A percentile compares a stretch with the other conserved stretches of the same genome.
phyloP scores from a whole-genome alignment of 2,113 vertebrate genomes.

The Syngnathus typhle region DNA sequence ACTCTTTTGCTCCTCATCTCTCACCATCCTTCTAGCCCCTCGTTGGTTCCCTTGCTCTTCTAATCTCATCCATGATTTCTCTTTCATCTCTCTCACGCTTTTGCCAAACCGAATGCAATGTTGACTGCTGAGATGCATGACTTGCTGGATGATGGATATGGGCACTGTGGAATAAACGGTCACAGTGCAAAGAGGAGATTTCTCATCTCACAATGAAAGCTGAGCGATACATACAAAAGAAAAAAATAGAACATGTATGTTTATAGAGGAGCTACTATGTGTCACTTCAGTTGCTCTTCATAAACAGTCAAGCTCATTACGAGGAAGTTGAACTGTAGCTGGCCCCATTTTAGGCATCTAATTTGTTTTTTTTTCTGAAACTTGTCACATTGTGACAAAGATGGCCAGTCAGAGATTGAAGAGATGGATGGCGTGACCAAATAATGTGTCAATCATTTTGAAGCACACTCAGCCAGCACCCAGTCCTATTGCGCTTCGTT shows the following conservation, averaged over 20 bases:
- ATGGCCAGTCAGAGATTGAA: too few relatives aligned
- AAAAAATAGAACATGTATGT: neutral
- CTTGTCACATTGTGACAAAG: too few relatives aligned
- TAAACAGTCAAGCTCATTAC: neutral
- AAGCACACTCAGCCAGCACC: too few relatives aligned
- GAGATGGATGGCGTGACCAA: too few relatives aligned
- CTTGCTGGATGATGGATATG: slow-evolving; percentile 9
- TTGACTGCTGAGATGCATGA: slow-evolving; percentile 10
- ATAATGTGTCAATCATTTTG: too few relatives aligned
- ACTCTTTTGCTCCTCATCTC: slow-evolving; percentile 54
- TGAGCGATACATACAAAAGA: slow-evolving; percentile 2
- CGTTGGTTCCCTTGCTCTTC: slow-evolving; percentile 30
- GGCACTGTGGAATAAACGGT: neutral
- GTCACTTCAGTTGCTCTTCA: neutral
- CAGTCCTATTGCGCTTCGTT: too few relatives aligned
- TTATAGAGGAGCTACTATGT: neutral
- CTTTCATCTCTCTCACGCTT: slow-evolving; percentile 41
- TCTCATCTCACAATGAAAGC: neutral
- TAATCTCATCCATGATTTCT: slow-evolving; percentile 48
- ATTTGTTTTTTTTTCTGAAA: too few relatives aligned
- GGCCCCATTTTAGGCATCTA: too few relatives aligned
- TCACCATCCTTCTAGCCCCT: slow-evolving; percentile 41
- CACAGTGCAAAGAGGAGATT: neutral
- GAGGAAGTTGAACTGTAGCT: too few relatives aligned
- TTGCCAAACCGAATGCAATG: slow-evolving; percentile 18